Percentiles rank a stretch among this genome's conserved stretches.
Evolutionary conservation across 2,113 vertebrate genomes (phyloP).

Genomic region (Oreochromis spilurus): DNA sequence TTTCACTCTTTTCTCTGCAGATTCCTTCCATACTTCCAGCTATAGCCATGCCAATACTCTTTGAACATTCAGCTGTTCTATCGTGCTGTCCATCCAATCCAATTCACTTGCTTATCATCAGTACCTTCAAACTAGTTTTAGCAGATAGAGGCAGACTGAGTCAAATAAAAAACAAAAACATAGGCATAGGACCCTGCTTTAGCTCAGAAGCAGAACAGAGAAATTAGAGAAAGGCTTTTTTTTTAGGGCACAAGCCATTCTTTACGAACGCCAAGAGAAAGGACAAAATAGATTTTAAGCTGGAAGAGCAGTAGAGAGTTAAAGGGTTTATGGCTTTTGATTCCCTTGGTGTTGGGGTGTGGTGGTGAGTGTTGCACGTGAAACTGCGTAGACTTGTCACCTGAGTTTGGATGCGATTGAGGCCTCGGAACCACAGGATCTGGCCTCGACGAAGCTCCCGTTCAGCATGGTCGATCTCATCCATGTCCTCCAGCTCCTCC

Average conservation of each 20-base stretch:
- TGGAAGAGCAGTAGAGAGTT: conserved; percentile 54
- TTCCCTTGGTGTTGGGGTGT: conserved; percentile 30
- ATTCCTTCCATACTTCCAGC: conserved; percentile 17
- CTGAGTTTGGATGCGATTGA: conserved; percentile 99
- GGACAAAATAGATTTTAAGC: conserved; percentile 29
- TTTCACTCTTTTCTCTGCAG: conserved; percentile 31
- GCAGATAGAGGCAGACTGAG: conserved; percentile 12
- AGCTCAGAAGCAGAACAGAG: conserved; percentile 48
- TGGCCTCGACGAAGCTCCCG: conserved; percentile 94
- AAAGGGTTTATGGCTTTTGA: conserved; percentile 62
- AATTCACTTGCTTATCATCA: conserved; percentile 26
- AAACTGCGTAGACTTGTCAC: conserved; percentile 69
- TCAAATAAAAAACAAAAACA: neutral
- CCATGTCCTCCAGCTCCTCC: conserved; percentile 90
- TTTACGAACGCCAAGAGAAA: conserved; percentile 26
- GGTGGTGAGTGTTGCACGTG: neutral
- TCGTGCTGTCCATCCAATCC: neutral
- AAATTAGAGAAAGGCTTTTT: neutral
- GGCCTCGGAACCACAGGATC: conserved; percentile 99
- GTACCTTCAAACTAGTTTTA: conserved; percentile 45
- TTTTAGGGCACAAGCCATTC: conserved; percentile 41
- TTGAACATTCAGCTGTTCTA: neutral
- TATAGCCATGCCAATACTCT: conserved; percentile 7
- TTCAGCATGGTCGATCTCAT: conserved; percentile 97
- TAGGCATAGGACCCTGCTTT: conserved; percentile 26